These are phyloP conservation scores for Bryconaethiops microstoma DNA, from an alignment of 2,797 vertebrate species.

Conservation along the genomic window DNA sequence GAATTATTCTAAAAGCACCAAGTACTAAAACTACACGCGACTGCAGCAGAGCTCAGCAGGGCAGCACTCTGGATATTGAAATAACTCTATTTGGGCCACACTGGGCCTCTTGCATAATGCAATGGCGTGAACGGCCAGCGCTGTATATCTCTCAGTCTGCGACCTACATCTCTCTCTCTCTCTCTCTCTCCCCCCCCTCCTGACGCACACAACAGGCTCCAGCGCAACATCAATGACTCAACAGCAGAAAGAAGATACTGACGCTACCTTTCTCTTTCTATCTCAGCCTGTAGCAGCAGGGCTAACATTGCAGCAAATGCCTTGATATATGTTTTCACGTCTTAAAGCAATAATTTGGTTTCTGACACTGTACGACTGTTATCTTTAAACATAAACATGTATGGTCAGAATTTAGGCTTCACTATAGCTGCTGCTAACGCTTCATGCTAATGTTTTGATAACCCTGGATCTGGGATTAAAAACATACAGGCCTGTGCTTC, in stretches of 20 bases:
- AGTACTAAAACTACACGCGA: not conserved
- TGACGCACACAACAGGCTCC: slow-evolving; percentile 58
- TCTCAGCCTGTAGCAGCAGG: not conserved
- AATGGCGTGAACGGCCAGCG: slow-evolving; percentile 39
- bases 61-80: slow-evolving; percentile 7
- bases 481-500: not conserved
- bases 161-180: slow-evolving; percentile 65
- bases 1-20: not conserved
- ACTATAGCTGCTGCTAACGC: too few species aligned
- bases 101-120: slow-evolving; percentile 48
- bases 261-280: slow-evolving; percentile 16
- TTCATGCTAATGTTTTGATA: too few species aligned
- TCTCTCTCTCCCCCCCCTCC: slow-evolving; percentile 25
- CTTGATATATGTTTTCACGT: not conserved
- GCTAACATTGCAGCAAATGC: not conserved
- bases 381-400: too few species aligned
- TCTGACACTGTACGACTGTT: too few species aligned
- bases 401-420: too few species aligned
- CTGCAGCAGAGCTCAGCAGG: not conserved
- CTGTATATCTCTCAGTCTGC: slow-evolving; percentile 54
- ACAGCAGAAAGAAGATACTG: slow-evolving; percentile 38
- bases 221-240: slow-evolving; percentile 70
- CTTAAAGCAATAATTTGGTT: not conserved
- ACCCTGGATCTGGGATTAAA: too few species aligned
- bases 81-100: slow-evolving; percentile 37